phyloP scores from a whole-genome alignment of 1,140 invertebrate species.

The Orchestia grillus region DNA sequence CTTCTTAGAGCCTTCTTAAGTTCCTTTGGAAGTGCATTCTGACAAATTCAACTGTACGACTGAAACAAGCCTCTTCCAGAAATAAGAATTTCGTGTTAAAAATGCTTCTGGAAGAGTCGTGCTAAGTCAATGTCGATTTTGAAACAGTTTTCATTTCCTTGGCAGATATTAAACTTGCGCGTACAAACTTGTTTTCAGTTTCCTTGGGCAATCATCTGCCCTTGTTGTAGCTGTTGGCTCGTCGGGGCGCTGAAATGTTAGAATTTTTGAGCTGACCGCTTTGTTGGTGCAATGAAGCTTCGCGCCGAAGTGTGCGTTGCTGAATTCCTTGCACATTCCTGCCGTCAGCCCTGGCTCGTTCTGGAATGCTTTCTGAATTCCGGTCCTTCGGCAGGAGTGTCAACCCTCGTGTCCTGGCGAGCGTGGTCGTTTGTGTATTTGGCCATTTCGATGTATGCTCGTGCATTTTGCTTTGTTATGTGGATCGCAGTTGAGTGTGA shows the following conservation, averaged over 20 bases:
- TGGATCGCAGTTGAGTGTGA: not conserved
- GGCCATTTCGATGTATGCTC: not conserved
- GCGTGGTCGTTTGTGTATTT: not conserved
- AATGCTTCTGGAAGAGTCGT: not conserved
- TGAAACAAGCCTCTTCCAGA: not conserved
- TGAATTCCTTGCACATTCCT: constrained; percentile 3
- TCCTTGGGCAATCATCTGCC: not conserved
- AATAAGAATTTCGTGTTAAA: not conserved
- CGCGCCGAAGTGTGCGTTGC: constrained; percentile 5
- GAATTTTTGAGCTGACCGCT: not conserved
- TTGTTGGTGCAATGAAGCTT: constrained; percentile 46
- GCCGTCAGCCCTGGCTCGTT: not conserved
- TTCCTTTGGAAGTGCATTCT: not conserved
- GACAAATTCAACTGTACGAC: not conserved
- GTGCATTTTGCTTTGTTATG: not conserved
- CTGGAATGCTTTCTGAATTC: constrained; percentile 35
- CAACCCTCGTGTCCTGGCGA: not conserved
- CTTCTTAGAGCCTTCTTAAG: not conserved
- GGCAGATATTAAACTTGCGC: not conserved
- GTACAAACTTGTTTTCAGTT: not conserved
- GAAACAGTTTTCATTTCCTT: not conserved
- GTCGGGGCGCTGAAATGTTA: not conserved
- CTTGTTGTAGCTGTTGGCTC: not conserved
- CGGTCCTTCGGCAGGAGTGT: not conserved
- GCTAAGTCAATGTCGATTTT: not conserved